Evolutionary conservation across 2,797 vertebrate species (phyloP), one percentile per base, ranked within the genome.

Genomic region (Synaphobranchus kaupii): DNA sequence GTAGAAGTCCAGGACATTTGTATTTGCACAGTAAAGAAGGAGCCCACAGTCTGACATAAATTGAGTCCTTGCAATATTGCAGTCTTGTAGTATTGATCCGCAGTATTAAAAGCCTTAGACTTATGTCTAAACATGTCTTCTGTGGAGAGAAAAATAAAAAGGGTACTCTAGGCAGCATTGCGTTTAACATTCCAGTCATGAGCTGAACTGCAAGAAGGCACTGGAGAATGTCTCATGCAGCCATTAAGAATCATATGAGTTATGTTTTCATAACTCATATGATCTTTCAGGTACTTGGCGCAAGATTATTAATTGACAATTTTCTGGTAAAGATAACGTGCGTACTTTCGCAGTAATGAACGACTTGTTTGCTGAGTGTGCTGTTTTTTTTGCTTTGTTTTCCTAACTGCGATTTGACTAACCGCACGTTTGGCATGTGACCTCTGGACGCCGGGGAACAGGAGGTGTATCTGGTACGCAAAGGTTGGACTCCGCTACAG

Each of bases 401-500:
- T 88, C 88, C 89, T 88, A 85, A 87, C 85, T 28, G 87, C 58
- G 60, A 60, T 3, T 87, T 78, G 90, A 97, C 97, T 99, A 98
- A 99, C 93, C 92, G 98, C 98, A 99, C 91, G 97, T 97, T 94
- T 90, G 96, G 98, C 98, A 98, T 95, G 97, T 97, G 93, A 95
- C 95, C 91, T 88, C 90, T 20, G 95, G 92, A 94, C 92, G 94
- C 92, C 92, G 93, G 89, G 90, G 92, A 94, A 86, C 97, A 98
- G 98, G 98, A 94, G 96, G 94, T 95, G 95, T 97, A 94, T 97
- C 97, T 94, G 96, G 95, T 93, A 95, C 98, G 94, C 98, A 98
- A 97, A 97, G 98, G 96, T 94, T 99, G 97, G 98, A 99, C 93
- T 96, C 98, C 90, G 97, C 98, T 91, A 97, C 98, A 90, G 97